These are phyloP conservation scores for Pristionchus arcanus DNA, from an alignment of 2,888 invertebrate species.

Conservation along the genomic window DNA sequence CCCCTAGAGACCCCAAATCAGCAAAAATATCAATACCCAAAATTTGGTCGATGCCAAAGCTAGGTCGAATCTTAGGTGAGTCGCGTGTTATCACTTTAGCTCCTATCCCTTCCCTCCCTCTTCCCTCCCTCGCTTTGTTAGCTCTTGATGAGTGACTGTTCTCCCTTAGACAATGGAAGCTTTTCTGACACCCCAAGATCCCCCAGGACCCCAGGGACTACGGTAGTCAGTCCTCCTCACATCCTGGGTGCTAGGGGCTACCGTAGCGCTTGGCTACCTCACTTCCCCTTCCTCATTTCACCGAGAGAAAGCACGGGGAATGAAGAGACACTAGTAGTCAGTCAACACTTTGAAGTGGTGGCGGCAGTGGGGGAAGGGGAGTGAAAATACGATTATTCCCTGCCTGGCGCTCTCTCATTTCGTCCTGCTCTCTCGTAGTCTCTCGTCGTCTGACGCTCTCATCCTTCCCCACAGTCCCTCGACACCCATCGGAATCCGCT, in stretches of 20 bases:
- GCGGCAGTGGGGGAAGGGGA: background rate
- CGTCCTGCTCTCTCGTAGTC: background rate
- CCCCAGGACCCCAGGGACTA: background rate
- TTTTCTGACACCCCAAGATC: slow-evolving; percentile 3
- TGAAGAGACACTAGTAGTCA: background rate
- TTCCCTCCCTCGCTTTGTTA: slow-evolving; percentile 36
- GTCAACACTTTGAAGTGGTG: slow-evolving; percentile 49
- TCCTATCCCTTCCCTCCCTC: background rate
- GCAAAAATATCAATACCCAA: no score
- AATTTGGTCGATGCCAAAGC: no score
- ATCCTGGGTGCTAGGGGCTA: no score
- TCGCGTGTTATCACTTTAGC: no score
- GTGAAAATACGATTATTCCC: slow-evolving; percentile 49
- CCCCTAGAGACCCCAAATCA: no score
- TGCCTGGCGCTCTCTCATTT: background rate
- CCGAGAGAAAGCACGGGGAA: background rate
- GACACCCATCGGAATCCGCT: slow-evolving; percentile 10
- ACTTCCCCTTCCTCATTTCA: background rate
- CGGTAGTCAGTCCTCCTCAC: slow-evolving; percentile 4
- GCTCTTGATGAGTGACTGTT: slow-evolving; percentile 10
- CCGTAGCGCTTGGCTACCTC: slow-evolving; percentile 9
- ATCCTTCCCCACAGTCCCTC: background rate
- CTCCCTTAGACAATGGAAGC: slow-evolving; percentile 6
- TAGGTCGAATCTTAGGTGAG: no score
- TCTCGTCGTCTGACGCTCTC: background rate